These are phyloP conservation scores for Teleogryllus occipitalis DNA, from an alignment of 1,140 invertebrate species.

Conservation along the genomic window DNA sequence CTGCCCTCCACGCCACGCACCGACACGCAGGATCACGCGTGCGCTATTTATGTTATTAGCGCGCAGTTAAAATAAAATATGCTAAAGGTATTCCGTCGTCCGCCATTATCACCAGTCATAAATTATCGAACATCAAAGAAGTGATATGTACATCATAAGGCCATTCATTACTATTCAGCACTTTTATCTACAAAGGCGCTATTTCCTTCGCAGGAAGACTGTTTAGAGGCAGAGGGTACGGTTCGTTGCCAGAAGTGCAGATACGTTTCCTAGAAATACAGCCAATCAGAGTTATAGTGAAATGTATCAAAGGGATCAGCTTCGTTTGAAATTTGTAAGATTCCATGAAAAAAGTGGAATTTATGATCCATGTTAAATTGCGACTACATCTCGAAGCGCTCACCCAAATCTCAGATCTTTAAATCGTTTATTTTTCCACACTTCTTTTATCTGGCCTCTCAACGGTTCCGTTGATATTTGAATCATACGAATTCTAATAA, in stretches of 20 bases:
- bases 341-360: neutral
- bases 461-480: no score
- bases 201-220: neutral
- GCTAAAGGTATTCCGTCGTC: neutral
- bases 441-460: no score
- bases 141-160: neutral
- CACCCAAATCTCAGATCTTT: neutral
- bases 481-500: no score
- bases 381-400: neutral
- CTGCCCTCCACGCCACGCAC: neutral
- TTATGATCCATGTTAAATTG: neutral
- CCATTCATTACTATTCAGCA: neutral
- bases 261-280: neutral
- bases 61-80: neutral
- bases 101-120: neutral
- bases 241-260: neutral
- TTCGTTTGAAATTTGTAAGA: neutral
- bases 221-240: no score
- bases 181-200: neutral
- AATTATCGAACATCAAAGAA: slow-evolving; percentile 5
- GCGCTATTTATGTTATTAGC: neutral
- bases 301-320: neutral
- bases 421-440: no score
- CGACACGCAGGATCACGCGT: neutral
- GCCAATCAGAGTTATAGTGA: neutral